Conservation (phyloP, 1,140 invertebrate genomes). For the Trichonephila clavata region DNA sequence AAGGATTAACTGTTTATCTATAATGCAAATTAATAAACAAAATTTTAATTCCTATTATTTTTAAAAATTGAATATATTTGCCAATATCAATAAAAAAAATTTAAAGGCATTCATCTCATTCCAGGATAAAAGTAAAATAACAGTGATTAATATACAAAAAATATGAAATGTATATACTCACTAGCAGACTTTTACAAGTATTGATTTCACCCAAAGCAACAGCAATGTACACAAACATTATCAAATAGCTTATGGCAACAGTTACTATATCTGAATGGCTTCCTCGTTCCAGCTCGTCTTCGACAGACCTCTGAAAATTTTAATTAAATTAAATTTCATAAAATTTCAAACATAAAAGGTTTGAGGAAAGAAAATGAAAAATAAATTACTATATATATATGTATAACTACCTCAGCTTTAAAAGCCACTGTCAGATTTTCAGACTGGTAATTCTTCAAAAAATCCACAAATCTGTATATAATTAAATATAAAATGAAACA, state of each 20-base stretch:
- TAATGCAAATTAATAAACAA: too few relatives aligned
- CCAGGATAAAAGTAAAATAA: too few relatives aligned
- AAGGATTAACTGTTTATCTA: too few relatives aligned
- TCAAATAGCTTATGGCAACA: slow-evolving; percentile 95
- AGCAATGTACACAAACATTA: slow-evolving; percentile 99
- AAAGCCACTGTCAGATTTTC: slow-evolving; percentile 78
- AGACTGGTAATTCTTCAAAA: slow-evolving; percentile 71
- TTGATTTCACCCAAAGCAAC: slow-evolving; percentile 94
- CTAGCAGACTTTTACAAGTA: slow-evolving; percentile 84
- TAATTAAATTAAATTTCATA: neutral
- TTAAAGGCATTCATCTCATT: too few relatives aligned
- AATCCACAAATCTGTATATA: slow-evolving; percentile 81
- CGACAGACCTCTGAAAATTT: slow-evolving; percentile 86
- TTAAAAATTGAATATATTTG: too few relatives aligned
- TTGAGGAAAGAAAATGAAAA: too few relatives aligned
- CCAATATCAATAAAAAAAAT: neutral
- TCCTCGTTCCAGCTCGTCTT: slow-evolving; percentile 96
- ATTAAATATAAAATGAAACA: neutral
- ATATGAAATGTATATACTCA: slow-evolving; percentile 12
- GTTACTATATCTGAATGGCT: slow-evolving; percentile 95
- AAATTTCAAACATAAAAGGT: neutral
- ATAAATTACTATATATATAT: too few relatives aligned
- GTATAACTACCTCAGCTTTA: slow-evolving; percentile 66
- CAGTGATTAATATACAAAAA: too few relatives aligned
- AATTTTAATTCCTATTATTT: too few relatives aligned